Percentiles rank a stretch among this genome's conserved stretches.
Conservation (phyloP, 2,797 vertebrate species). For the Notolabrus celidotus region DNA sequence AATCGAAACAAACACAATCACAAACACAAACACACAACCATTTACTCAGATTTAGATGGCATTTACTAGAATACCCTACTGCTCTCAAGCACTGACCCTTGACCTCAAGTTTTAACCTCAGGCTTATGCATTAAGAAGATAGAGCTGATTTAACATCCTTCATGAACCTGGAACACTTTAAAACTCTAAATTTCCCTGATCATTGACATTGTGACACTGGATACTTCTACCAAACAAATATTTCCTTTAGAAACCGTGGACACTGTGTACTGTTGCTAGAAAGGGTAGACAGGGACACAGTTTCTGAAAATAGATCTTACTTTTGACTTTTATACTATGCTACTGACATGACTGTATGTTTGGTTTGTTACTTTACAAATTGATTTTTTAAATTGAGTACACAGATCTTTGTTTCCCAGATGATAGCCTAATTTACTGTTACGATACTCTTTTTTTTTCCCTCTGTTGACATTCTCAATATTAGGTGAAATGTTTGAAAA, state of each 20-base stretch:
- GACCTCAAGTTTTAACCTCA: slow-evolving; percentile 55
- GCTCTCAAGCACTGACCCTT: slow-evolving; percentile 54
- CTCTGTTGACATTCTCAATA: neutral
- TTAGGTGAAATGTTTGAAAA: neutral
- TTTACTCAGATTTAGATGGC: slow-evolving; percentile 18
- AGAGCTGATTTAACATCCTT: slow-evolving; percentile 45
- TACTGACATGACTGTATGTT: neutral
- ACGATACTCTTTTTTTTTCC: neutral
- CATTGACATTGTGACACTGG: neutral
- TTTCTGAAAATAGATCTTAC: neutral
- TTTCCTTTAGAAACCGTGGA: slow-evolving; percentile 2
- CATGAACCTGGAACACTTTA: slow-evolving; percentile 16
- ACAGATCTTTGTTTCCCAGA: neutral
- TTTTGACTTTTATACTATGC: neutral
- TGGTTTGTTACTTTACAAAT: neutral
- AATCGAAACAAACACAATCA: slow-evolving; percentile 62
- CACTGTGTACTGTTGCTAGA: neutral
- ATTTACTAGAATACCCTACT: slow-evolving; percentile 29
- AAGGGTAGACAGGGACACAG: neutral
- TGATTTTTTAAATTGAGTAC: neutral
- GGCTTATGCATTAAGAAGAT: slow-evolving; percentile 41
- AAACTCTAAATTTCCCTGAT: neutral
- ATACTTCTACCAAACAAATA: slow-evolving; percentile 13
- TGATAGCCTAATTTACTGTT: neutral
- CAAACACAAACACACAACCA: slow-evolving; percentile 69